phyloP scores from a whole-genome alignment of 2,113 vertebrate genomes.

The Apteryx owenii region DNA sequence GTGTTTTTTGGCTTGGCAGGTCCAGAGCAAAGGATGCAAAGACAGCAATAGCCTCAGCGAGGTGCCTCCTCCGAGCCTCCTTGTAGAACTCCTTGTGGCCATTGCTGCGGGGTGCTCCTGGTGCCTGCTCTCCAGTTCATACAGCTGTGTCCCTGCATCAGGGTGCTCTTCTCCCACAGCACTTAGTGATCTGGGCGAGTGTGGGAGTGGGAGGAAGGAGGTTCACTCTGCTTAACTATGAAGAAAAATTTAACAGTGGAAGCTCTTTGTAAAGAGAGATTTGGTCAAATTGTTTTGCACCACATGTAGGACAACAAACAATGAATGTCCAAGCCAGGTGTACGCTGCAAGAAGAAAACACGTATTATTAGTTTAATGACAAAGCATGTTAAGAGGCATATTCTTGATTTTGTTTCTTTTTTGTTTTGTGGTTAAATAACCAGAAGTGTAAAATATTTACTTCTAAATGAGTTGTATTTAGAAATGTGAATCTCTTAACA shows the following conservation, averaged over 20 bases:
- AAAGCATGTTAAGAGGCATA: not conserved
- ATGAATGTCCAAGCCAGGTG: not conserved
- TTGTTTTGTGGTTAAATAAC: not conserved
- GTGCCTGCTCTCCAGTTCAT: rapidly evolving
- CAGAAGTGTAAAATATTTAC: not conserved
- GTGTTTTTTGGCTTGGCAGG: not conserved
- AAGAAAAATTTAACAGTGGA: not conserved
- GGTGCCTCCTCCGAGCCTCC: not conserved
- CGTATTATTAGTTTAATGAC: not conserved
- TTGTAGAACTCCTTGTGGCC: not conserved
- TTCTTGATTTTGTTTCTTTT: not conserved
- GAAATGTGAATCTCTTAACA: not conserved
- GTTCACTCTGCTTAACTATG: not conserved
- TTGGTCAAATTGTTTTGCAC: not conserved
- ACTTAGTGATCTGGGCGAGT: too few species aligned
- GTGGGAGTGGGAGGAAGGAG: not conserved
- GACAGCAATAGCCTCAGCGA: not conserved
- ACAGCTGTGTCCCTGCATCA: not conserved
- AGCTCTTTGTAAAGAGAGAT: not conserved
- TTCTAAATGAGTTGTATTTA: not conserved
- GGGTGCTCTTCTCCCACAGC: not conserved
- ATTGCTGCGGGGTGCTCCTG: not conserved
- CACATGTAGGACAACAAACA: not conserved
- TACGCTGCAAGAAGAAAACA: not conserved
- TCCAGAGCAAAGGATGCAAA: not conserved